Conservation (phyloP, 2,888 invertebrate genomes). For the Drosophila percnosoma region DNA sequence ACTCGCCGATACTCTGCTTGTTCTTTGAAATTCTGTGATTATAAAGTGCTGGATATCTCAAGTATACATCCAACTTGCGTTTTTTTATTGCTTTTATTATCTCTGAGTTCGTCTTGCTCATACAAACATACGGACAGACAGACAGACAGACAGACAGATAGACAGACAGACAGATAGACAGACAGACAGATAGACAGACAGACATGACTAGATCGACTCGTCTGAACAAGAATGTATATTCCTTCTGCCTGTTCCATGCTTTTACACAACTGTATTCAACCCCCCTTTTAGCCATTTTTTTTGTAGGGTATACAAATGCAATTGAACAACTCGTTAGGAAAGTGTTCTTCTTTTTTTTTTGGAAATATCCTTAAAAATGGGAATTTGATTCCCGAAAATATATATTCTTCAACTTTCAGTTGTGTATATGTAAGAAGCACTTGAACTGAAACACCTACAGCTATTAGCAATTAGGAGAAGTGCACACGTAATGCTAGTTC, state of each 20-base stretch:
- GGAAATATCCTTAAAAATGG: neutral
- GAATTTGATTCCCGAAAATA: neutral
- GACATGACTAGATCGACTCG: no score
- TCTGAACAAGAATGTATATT: no score
- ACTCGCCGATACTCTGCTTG: neutral
- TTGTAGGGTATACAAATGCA: no score
- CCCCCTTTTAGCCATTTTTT: no score
- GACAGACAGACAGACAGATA: neutral
- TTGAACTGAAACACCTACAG: neutral
- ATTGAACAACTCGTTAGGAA: no score
- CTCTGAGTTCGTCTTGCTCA: no score
- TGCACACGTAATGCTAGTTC: neutral
- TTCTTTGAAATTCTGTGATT: neutral
- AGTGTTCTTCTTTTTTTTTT: no score
- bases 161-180: no score
- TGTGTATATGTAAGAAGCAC: no score
- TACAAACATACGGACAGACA: neutral
- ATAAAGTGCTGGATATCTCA: no score
- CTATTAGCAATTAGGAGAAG: neutral
- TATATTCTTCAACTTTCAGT: neutral
- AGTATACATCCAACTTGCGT: neutral
- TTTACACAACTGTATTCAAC: no score
- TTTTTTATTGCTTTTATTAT: neutral
- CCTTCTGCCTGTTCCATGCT: no score
- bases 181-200: neutral